Evolutionary conservation across 2,797 vertebrate species (phyloP).

Genomic region (Triplophysa yarkandensis): DNA sequence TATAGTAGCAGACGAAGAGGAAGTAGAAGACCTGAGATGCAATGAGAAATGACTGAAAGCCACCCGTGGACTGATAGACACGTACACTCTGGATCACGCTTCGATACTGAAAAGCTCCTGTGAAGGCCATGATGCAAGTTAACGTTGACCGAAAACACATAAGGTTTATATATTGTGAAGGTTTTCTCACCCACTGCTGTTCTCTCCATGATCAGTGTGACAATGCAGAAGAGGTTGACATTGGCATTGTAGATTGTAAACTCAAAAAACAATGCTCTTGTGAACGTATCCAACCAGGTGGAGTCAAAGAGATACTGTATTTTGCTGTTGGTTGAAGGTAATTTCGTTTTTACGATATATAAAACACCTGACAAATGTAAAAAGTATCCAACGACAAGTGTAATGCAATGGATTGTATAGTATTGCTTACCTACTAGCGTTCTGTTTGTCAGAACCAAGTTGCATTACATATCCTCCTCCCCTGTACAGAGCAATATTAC

Average conservation of each 20-base stretch:
- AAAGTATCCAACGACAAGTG: too few relatives aligned
- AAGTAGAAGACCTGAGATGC: constrained; percentile 89
- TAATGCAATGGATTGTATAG: neutral
- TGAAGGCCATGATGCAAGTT: constrained; percentile 70
- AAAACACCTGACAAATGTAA: neutral
- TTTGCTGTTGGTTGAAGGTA: constrained; percentile 67
- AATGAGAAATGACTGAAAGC: constrained; percentile 89
- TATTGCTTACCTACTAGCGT: constrained; percentile 79
- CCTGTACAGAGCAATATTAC: constrained; percentile 81
- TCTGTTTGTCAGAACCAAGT: constrained; percentile 79
- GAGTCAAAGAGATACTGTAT: constrained; percentile 86
- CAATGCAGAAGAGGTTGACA: constrained; percentile 91
- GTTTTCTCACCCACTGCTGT: constrained; percentile 81
- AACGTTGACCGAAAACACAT: constrained; percentile 89
- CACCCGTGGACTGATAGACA: constrained; percentile 86
- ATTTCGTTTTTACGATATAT: neutral
- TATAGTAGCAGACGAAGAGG: constrained; percentile 91
- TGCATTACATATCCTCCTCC: constrained; percentile 89
- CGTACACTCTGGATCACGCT: constrained; percentile 84
- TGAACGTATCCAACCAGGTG: constrained; percentile 88
- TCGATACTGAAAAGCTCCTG: constrained; percentile 87
- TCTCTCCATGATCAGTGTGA: constrained; percentile 88
- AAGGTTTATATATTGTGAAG: neutral
- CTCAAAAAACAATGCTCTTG: constrained; percentile 89
- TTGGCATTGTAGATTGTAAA: constrained; percentile 97